phyloP scores from a whole-genome alignment of 2,797 vertebrate genomes.

The Onychomys leucogaster region DNA sequence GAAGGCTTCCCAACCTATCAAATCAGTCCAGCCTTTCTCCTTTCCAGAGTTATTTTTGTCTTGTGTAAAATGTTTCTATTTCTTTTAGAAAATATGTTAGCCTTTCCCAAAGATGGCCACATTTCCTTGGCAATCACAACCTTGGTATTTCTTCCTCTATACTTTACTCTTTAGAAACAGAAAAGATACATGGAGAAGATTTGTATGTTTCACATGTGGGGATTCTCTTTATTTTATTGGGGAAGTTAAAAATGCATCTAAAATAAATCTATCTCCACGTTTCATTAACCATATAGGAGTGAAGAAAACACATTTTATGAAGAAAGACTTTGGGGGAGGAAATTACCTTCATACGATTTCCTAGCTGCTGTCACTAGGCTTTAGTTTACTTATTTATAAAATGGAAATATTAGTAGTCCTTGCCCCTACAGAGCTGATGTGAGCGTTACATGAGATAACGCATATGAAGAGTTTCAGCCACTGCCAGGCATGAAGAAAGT shows the following conservation, averaged over 20 bases:
- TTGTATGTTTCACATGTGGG: slow-evolving; percentile 58
- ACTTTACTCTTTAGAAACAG: slow-evolving; percentile 58
- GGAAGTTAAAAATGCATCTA: slow-evolving; percentile 60
- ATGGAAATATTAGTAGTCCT: slow-evolving; percentile 56
- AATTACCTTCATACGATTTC: slow-evolving; percentile 57
- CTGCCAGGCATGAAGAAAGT: slow-evolving; percentile 25
- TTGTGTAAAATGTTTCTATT: slow-evolving; percentile 54
- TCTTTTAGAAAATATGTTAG: slow-evolving; percentile 36
- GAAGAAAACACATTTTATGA: slow-evolving; percentile 60
- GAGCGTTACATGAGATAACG: slow-evolving; percentile 7
- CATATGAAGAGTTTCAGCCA: slow-evolving; percentile 57
- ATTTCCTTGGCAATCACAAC: slow-evolving; percentile 24
- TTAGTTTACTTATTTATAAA: slow-evolving; percentile 68
- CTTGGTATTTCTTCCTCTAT: neutral
- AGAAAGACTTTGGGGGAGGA: slow-evolving; percentile 38
- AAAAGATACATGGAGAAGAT: slow-evolving; percentile 37
- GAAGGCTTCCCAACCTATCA: slow-evolving; percentile 51
- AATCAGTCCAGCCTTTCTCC: neutral
- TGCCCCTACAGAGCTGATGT: slow-evolving; percentile 16
- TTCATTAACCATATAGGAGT: slow-evolving; percentile 27
- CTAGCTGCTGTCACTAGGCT: slow-evolving; percentile 47
- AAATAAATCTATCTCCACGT: slow-evolving; percentile 45
- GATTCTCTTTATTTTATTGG: slow-evolving; percentile 53
- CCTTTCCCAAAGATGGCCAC: slow-evolving; percentile 47
- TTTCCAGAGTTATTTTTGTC: slow-evolving; percentile 9